Conservation (phyloP, 2,888 invertebrate species). For the Actias luna region DNA sequence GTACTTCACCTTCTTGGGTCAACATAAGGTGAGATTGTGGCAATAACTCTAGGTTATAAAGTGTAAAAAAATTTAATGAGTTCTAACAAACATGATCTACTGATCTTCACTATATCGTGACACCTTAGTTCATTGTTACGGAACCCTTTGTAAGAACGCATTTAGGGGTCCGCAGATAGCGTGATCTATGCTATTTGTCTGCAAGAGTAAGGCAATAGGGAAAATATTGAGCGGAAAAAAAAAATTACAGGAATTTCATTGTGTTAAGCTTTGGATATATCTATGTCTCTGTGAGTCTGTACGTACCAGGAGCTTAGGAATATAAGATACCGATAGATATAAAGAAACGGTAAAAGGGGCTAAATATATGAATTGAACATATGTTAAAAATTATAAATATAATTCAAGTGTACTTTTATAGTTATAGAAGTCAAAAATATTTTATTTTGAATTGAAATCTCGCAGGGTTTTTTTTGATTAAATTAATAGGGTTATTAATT, state of each 20-base stretch:
- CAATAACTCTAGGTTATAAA: too few relatives aligned
- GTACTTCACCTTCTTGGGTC: too few relatives aligned
- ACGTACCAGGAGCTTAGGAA: neutral
- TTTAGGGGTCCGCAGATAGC: slow-evolving; percentile 30
- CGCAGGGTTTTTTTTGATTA: too few relatives aligned
- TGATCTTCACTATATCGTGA: neutral
- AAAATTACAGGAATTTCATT: slow-evolving; percentile 30
- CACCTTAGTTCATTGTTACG: slow-evolving; percentile 40
- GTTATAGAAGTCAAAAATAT: too few relatives aligned
- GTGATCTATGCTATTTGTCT: slow-evolving; percentile 27
- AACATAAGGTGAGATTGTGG: too few relatives aligned
- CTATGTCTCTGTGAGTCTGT: neutral
- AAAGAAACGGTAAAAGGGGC: too few relatives aligned
- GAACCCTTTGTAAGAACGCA: slow-evolving; percentile 46
- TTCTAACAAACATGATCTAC: slow-evolving; percentile 11
- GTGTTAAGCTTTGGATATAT: slow-evolving; percentile 12
- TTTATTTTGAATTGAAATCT: too few relatives aligned
- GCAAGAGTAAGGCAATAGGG: slow-evolving; percentile 29
- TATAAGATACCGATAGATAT: too few relatives aligned
- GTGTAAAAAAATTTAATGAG: neutral
- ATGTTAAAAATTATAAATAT: too few relatives aligned
- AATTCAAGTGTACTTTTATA: too few relatives aligned
- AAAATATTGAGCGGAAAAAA: slow-evolving; percentile 24
- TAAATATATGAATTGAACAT: too few relatives aligned
- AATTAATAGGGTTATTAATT: too few relatives aligned